These are phyloP conservation scores for Sisyra terminalis DNA, from an alignment of 2,888 invertebrate species.

Conservation along the genomic window DNA sequence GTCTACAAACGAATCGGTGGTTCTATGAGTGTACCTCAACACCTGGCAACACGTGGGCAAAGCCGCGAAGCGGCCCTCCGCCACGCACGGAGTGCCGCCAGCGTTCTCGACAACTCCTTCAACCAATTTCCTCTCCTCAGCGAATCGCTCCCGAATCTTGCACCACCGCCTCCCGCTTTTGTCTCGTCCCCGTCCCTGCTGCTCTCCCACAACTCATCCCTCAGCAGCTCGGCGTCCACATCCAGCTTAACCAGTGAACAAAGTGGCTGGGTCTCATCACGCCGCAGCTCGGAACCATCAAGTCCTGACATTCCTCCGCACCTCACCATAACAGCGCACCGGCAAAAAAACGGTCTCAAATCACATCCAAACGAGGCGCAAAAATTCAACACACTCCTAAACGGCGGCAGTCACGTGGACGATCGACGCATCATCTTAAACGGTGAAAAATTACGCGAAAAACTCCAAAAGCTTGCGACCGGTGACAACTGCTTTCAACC, in stretches of 20 bases:
- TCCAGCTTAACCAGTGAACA: constrained; percentile 60
- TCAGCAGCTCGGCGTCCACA: constrained; percentile 34
- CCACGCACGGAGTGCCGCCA: constrained; percentile 38
- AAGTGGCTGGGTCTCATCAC: constrained; percentile 78
- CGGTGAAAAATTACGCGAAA: constrained; percentile 47
- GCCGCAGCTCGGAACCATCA: constrained; percentile 45
- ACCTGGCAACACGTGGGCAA: constrained; percentile 26
- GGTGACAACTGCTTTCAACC: constrained; percentile 19
- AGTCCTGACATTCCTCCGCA: constrained; percentile 32
- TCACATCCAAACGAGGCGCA: constrained; percentile 2
- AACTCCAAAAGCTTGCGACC: constrained; percentile 43
- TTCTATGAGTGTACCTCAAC: constrained; percentile 48
- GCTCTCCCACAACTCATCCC: constrained; percentile 21
- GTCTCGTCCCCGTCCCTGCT: constrained; percentile 12
- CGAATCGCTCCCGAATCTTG: constrained; percentile 56
- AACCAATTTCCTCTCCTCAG: constrained; percentile 23
- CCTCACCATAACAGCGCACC: neutral
- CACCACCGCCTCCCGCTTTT: constrained; percentile 31
- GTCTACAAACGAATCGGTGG: constrained; percentile 31
- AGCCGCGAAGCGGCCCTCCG: constrained; percentile 21
- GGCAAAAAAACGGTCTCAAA: neutral
- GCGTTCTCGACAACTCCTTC: constrained; percentile 39
- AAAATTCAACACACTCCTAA: constrained; percentile 7
- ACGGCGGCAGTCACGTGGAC: neutral
- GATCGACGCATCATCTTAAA: constrained; percentile 32